These are phyloP conservation scores for Dolichomitus sp. DNA, from an alignment of 2,888 invertebrate species.

Conservation along the genomic window DNA sequence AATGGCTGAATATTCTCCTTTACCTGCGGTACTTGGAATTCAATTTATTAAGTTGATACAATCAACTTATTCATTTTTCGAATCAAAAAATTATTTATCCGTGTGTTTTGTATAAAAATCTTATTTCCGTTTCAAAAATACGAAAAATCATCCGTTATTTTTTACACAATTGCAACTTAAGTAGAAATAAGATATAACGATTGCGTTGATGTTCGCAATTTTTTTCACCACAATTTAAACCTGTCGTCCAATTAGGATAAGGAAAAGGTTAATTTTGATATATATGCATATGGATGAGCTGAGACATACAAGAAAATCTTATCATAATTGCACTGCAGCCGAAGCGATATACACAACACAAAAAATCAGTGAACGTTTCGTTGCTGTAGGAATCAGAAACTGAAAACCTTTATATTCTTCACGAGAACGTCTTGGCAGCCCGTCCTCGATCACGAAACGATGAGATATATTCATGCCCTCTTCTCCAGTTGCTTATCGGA, in stretches of 20 bases:
- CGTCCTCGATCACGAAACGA: constrained; percentile 49
- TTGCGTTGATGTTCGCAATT: no score
- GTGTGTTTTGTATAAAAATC: not conserved
- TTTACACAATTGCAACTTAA: not conserved
- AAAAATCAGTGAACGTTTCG: not conserved
- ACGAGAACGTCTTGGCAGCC: constrained; percentile 22
- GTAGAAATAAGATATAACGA: no score
- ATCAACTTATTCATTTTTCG: no score
- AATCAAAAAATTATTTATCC: not conserved
- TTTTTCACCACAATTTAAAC: not conserved
- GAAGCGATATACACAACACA: constrained; percentile 7
- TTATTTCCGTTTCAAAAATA: not conserved
- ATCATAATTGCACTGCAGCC: constrained; percentile 9
- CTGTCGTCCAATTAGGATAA: not conserved
- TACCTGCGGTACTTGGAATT: no score
- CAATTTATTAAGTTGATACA: no score
- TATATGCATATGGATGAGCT: not conserved
- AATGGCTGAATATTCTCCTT: no score
- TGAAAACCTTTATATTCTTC: constrained; percentile 28
- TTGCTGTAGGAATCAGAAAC: constrained; percentile 1
- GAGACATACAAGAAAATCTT: not conserved
- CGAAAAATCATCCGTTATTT: not conserved
- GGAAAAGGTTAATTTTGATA: not conserved
- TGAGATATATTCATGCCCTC: constrained; percentile 55
- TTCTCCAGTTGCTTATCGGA: constrained; percentile 57